Conservation (phyloP, 2,888 invertebrate species). For the Chrysomela aeneicollis region DNA sequence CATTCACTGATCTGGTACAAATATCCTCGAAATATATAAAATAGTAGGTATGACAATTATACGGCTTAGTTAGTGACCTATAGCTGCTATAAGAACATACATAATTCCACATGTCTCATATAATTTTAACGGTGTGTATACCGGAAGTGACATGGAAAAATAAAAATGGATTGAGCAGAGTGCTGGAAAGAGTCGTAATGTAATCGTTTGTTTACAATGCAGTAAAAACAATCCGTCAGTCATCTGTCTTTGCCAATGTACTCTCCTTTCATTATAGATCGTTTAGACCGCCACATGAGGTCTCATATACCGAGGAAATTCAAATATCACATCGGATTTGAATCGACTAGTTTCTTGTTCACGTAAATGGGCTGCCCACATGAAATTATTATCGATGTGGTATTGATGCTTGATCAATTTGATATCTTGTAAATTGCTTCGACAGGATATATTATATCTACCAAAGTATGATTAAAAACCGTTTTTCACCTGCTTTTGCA, state of each 20-base stretch:
- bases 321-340: conserved; percentile 4
- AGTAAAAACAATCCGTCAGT: conserved; percentile 63
- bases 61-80: too few species aligned
- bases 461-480: too few species aligned
- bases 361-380: background rate
- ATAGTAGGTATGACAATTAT: too few species aligned
- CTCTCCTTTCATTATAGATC: conserved; percentile 39
- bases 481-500: too few species aligned
- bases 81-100: too few species aligned
- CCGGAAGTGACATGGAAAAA: background rate
- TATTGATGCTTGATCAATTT: too few species aligned
- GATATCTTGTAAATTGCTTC: too few species aligned
- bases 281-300: conserved; percentile 20
- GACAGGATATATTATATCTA: too few species aligned
- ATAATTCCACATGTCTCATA: background rate
- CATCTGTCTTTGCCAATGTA: conserved; percentile 61
- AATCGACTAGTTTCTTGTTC: conserved; percentile 2
- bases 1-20: too few species aligned
- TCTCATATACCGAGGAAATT: conserved; percentile 10
- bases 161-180: conserved; percentile 9
- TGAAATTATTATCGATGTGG: too few species aligned
- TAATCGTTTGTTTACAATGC: conserved; percentile 60
- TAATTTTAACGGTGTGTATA: background rate
- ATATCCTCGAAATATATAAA: too few species aligned
- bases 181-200: conserved; percentile 41